Base-by-base conservation (phyloP, 2,888 invertebrate genomes). In the Idaea dimidiata region DNA sequence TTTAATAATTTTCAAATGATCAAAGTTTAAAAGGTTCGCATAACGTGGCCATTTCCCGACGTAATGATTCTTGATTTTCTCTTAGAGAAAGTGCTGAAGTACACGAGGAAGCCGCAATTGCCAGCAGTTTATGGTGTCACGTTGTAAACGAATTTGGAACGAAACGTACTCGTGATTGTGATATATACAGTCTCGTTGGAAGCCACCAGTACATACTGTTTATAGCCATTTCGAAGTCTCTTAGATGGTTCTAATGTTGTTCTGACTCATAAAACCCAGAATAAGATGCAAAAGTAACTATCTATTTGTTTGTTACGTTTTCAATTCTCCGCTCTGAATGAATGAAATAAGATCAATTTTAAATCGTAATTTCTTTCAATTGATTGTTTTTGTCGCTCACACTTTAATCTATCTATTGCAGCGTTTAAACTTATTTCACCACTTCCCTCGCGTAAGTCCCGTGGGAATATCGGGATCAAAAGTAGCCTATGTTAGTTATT, bases 51-150 rank as follows among this genome's bases (percentile, higher is more conserved):
- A 43, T 43, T 43, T 43, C 10, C 43, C 43, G 43, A 14, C 3
- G 10, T 43, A 18, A 58, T 59, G 56, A 61, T 58, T 66, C 68
- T 63, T 64, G 61, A 64, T 65, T 65, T 66, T 67, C 63, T 76
- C 59, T 66, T 72, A 77, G 80, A 82, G 86, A 86, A 84, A 84
- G 86, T 83, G 72, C 75, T 71, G 74, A 77, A 76, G 76, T 43
- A 8, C 43, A 43, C 3, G 43, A 78, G 72, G 72, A 72, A 72
- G 67, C 68, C 67, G 69, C 77, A 78, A 80, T 81, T 80, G 75
- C 74, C 76, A 73, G 75, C 75, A 77, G 75, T 77, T 80, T 82
- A 82, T 78, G 75, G 77, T 83, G 83, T 84, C 86, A 86, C 86
- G 87, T 84, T 78, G 79, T 64, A 73, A 79, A 80, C 74, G 74